Base-by-base conservation (phyloP, 2,113 vertebrate species). In the Brienomyrus brachyistius region DNA sequence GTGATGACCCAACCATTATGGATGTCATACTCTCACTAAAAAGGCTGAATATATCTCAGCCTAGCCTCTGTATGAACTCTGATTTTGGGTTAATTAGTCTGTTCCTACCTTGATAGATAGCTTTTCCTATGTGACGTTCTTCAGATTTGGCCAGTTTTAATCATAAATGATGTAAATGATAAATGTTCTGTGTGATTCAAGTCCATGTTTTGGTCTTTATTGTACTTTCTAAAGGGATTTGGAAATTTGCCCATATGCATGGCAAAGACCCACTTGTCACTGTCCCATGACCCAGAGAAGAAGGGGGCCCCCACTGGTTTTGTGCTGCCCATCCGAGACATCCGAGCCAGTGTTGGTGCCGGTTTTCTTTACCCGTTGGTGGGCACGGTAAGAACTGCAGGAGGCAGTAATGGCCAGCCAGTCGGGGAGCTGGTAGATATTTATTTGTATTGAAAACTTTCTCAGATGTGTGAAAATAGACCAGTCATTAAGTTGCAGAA, bases 251-350 rank as follows among this genome's bases (percentile, higher is more conserved):
- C 99, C 19, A 96, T 99, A 92, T 99, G 99, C 94, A 99, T 99
- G 99, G 99, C 99, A 13, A 99, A 99, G 94, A 99, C 98, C 70
- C 99, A 99, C 91, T 92, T 99, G 90, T 99, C 99, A 0, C 95
- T 99, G 70, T 99, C 98, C 91, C 99, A 99, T 9, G 96, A 99
- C 92, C 97, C 99, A 11, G 98, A 99, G 89, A 96, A 93, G 91
- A 99, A 99, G 94, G 99, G 99, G 1, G 98, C 97, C 1, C 99
- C 99, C 2, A 96, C 95, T 0, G 98, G 97, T 5, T 99, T 98
- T 86, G 6, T 97, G 83, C 92, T 99, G 93, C 99, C 98, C n/a
- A 97, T 99, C 92, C 95, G 98, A 5, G 98, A 99, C 91, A 94
- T 99, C 93, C 95, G 98, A 3, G 98, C 98, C 88, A 99, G 98